Percentiles rank a stretch among this genome's conserved stretches.
phyloP scores from a whole-genome alignment of 2,888 invertebrate species.

The Hermaeophaga mercurialis region DNA sequence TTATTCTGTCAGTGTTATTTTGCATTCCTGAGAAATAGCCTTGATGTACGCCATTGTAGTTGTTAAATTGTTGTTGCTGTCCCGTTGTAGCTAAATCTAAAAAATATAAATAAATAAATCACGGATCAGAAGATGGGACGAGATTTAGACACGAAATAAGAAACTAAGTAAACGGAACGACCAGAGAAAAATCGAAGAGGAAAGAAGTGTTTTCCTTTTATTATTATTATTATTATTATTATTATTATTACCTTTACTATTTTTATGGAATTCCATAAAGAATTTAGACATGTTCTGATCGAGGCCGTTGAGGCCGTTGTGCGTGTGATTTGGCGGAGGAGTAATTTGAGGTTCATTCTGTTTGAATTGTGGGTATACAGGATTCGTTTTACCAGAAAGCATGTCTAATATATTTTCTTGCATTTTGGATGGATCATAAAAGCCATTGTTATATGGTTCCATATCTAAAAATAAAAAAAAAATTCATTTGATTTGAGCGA shows the following conservation, averaged over 20 bases:
- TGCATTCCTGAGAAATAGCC: conserved; percentile 37
- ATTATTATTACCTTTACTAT: conserved; percentile 49
- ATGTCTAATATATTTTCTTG: conserved; percentile 48
- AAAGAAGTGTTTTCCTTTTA: no score
- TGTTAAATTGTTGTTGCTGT: conserved; percentile 36
- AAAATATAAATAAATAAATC: background rate
- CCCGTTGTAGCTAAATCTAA: conserved; percentile 22
- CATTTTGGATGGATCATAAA: conserved; percentile 41
- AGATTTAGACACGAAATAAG: no score
- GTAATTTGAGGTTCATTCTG: conserved; percentile 25
- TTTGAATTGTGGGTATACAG: conserved; percentile 34
- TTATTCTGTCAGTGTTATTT: conserved; percentile 39
- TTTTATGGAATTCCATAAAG: conserved; percentile 74
- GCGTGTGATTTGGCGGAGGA: conserved; percentile 27
- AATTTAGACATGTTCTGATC: conserved; percentile 68
- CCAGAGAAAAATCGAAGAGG: no score
- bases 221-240: no score
- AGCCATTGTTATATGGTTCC: conserved; percentile 32
- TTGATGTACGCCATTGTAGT: conserved; percentile 42
- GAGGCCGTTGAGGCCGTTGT: conserved; percentile 49
- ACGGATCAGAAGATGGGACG: no score
- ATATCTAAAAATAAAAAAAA: conserved; percentile 18
- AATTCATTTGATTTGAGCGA: no score
- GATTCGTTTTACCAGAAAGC: conserved; percentile 44
- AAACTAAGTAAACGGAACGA: no score